Percentiles rank a stretch among this genome's conserved stretches.
Conservation (phyloP, 2,888 invertebrate species). For the Drosophila mercatorum region DNA sequence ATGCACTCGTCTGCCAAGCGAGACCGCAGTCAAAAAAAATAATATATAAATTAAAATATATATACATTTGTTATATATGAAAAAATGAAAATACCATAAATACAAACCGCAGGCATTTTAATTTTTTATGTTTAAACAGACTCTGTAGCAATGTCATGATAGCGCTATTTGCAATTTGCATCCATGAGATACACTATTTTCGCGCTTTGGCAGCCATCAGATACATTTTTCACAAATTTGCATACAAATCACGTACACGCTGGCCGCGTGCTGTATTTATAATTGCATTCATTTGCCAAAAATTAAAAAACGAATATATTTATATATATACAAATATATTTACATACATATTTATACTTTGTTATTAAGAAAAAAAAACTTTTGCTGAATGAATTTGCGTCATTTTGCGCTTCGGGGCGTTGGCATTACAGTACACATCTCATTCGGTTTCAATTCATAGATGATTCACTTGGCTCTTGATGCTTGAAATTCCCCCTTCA, state of each 20-base stretch:
- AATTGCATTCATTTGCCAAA: slow-evolving; percentile 57
- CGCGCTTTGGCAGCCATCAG: slow-evolving; percentile 48
- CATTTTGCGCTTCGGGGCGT: slow-evolving; percentile 47
- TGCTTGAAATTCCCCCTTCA: slow-evolving; percentile 6
- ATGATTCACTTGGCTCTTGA: slow-evolving; percentile 47
- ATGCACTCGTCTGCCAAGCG: slow-evolving; percentile 61
- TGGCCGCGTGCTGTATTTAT: slow-evolving; percentile 28
- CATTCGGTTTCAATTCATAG: slow-evolving; percentile 22
- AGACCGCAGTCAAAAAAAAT: slow-evolving; percentile 25
- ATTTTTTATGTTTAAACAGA: slow-evolving; percentile 53
- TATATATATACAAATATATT: neutral
- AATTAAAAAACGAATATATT: slow-evolving; percentile 19
- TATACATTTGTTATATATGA: neutral
- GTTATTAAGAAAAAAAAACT: neutral
- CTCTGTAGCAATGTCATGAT: slow-evolving; percentile 48
- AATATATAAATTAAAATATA: neutral
- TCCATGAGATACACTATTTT: slow-evolving; percentile 62
- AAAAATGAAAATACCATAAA: slow-evolving; percentile 32
- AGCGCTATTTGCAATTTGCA: slow-evolving; percentile 46
- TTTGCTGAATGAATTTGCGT: slow-evolving; percentile 73
- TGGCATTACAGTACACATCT: slow-evolving; percentile 36
- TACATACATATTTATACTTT: neutral
- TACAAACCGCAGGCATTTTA: slow-evolving; percentile 67
- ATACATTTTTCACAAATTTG: slow-evolving; percentile 56
- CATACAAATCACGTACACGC: slow-evolving; percentile 55